phyloP scores from a whole-genome alignment of 2,888 invertebrate species.

The Hyles lineata region DNA sequence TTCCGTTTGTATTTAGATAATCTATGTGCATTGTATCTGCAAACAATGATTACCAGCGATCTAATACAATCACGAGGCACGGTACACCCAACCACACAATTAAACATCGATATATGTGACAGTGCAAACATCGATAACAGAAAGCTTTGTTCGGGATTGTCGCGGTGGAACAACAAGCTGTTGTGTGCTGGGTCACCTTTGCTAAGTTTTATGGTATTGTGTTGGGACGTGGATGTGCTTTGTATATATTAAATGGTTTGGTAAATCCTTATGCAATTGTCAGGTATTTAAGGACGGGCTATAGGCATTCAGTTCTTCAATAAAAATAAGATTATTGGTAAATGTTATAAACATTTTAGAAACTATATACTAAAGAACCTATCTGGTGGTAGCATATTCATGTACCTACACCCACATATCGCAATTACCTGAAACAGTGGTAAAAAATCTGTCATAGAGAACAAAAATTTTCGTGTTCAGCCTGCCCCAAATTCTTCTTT shows the following conservation, averaged over 20 bases:
- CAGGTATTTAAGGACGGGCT: no score
- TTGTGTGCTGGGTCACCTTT: neutral
- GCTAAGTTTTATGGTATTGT: neutral
- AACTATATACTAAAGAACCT: no score
- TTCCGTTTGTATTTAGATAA: neutral
- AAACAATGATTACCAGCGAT: slow-evolving; percentile 7
- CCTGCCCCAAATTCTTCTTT: no score
- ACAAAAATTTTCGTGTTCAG: no score
- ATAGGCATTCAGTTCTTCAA: no score
- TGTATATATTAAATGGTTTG: no score
- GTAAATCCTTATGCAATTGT: no score
- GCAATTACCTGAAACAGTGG: no score
- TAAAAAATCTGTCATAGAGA: no score
- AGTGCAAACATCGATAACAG: neutral
- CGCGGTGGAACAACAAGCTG: slow-evolving; percentile 5
- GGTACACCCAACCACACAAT: neutral
- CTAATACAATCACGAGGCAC: neutral
- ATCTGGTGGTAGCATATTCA: no score
- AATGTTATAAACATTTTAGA: neutral
- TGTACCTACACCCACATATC: no score
- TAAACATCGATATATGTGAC: slow-evolving; percentile 17
- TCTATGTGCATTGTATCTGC: neutral
- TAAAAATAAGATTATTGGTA: neutral
- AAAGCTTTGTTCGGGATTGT: slow-evolving; percentile 9
- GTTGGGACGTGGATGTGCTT: no score